Percentiles rank a stretch among this genome's conserved stretches.
Conservation (phyloP, 2,113 vertebrate genomes). For the Pomatostomus ruficeps region DNA sequence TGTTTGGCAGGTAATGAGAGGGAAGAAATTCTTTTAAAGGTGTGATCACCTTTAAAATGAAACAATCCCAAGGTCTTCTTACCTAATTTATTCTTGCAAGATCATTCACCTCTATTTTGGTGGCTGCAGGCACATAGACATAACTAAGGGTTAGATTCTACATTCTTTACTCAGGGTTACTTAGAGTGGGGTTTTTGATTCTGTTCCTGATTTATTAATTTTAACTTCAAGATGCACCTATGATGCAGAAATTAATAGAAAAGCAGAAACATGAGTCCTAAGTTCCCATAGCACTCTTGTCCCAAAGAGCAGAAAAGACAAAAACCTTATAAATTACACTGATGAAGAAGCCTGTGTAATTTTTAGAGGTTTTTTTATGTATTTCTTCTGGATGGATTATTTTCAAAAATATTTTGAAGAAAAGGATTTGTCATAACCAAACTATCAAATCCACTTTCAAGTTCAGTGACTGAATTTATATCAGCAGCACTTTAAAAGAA, state of each 20-base stretch:
- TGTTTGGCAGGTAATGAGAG: background rate
- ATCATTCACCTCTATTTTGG: background rate
- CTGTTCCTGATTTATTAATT: background rate
- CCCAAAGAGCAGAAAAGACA: background rate
- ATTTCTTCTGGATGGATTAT: background rate
- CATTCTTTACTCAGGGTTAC: background rate
- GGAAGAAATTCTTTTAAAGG: background rate
- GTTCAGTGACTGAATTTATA: background rate
- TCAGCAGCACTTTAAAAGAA: background rate
- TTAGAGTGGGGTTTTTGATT: accelerated
- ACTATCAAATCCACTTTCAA: background rate
- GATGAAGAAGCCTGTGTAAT: background rate
- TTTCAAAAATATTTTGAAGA: background rate
- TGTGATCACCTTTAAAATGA: background rate
- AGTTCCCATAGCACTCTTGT: background rate
- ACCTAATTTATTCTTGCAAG: background rate
- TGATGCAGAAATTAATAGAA: background rate
- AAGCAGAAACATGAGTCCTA: background rate
- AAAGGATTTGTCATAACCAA: background rate
- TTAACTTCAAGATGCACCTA: background rate
- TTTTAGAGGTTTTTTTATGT: background rate
- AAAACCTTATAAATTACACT: background rate
- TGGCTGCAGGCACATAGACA: background rate
- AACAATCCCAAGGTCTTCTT: background rate
- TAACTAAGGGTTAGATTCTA: background rate